Conservation (phyloP, 2,113 vertebrate species). For the Cacatua alba region DNA sequence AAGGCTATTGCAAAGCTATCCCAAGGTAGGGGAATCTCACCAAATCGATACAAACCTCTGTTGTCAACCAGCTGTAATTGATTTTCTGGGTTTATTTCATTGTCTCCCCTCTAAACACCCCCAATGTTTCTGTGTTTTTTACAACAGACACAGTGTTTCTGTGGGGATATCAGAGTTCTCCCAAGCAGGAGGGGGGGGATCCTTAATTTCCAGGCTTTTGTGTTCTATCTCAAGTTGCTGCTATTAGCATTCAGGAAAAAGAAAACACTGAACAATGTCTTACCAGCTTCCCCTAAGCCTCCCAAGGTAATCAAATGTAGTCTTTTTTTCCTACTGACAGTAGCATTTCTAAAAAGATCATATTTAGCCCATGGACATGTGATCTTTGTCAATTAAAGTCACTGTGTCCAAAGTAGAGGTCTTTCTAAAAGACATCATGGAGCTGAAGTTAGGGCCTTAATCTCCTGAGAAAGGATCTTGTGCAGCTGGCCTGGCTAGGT, state of each 20-base stretch:
- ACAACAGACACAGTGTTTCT: not conserved
- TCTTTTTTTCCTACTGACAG: not conserved
- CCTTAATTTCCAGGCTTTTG: not conserved
- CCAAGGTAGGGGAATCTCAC: not conserved
- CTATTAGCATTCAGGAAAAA: not conserved
- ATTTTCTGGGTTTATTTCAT: not conserved
- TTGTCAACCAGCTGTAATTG: not conserved
- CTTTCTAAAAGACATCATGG: not conserved
- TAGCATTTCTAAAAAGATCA: not conserved
- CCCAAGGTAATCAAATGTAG: not conserved
- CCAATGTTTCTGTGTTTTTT: not conserved
- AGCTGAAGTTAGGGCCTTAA: not conserved
- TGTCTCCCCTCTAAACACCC: not conserved
- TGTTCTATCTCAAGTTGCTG: not conserved
- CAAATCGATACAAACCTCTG: not conserved
- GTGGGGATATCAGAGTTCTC: not conserved
- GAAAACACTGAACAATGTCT: not conserved
- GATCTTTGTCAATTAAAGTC: not conserved
- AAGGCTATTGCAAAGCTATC: not conserved
- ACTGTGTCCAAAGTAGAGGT: not conserved
- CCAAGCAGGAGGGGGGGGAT: not conserved
- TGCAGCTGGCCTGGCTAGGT: not conserved
- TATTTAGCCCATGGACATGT: not conserved
- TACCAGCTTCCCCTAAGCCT: not conserved
- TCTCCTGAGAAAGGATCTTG: not conserved